These are phyloP conservation scores for Phengaris alcon DNA, from an alignment of 2,888 invertebrate species.

Conservation along the genomic window DNA sequence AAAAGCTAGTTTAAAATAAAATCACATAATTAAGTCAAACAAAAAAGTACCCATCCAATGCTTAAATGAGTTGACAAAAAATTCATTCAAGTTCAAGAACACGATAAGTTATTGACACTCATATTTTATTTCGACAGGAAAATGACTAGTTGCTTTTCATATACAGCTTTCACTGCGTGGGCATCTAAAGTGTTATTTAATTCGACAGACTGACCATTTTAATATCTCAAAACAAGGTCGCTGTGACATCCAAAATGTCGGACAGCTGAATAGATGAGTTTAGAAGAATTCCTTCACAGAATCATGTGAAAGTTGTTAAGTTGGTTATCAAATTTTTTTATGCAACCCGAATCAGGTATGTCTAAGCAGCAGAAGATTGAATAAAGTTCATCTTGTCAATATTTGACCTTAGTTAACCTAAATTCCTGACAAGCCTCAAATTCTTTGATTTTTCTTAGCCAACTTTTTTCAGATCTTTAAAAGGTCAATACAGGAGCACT, in stretches of 20 bases:
- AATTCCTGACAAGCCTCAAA: background rate
- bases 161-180: constrained; percentile 62
- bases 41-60: background rate
- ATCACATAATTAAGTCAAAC: too few species aligned
- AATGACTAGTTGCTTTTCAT: constrained; percentile 50
- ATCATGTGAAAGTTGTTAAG: constrained; percentile 64
- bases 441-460: background rate
- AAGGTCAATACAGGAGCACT: background rate
- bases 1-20: too few species aligned
- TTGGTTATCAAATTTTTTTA: constrained; percentile 10
- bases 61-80: background rate
- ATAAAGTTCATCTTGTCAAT: background rate
- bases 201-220: constrained; percentile 61
- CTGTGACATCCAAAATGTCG: constrained; percentile 47
- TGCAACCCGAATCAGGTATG: background rate
- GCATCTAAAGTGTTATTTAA: constrained; percentile 65
- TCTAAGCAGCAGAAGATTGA: background rate
- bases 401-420: background rate
- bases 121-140: constrained; percentile 49
- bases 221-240: constrained; percentile 44
- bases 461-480: background rate
- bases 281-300: constrained; percentile 48
- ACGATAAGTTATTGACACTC: constrained; percentile 30
- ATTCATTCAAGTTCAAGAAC: constrained; percentile 14
- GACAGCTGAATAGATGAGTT: constrained; percentile 43